Conservation (phyloP, 1,140 invertebrate species). For the Lerema accius region DNA sequence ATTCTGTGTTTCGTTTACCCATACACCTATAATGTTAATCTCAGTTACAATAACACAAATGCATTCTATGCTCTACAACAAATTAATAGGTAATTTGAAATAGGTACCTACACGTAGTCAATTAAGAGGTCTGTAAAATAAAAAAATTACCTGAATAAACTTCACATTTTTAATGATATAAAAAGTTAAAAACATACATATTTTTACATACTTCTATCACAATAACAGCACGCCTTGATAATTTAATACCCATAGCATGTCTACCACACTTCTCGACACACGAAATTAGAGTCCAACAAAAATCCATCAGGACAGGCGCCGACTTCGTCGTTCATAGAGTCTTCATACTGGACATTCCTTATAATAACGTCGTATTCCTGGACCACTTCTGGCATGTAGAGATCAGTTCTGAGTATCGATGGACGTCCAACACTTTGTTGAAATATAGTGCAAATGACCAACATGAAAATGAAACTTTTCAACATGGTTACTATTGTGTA, state of each 20-base stretch:
- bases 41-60: too few species aligned
- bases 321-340: conserved; percentile 47
- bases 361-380: conserved; percentile 51
- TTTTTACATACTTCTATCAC: conserved; percentile 6
- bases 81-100: too few species aligned
- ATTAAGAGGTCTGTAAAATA: conserved; percentile 9
- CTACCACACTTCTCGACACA: conserved; percentile 68
- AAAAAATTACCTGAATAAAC: conserved; percentile 9
- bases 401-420: conserved; percentile 38
- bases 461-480: not conserved
- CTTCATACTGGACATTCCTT: conserved; percentile 46
- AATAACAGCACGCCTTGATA: too few species aligned
- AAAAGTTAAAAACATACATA: conserved; percentile 6
- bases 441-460: conserved; percentile 4
- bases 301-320: conserved; percentile 51
- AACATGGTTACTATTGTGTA: conserved; percentile 4
- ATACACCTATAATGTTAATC: too few species aligned
- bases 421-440: conserved; percentile 6
- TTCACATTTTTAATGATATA: conserved; percentile 1
- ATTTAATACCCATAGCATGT: not conserved
- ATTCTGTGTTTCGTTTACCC: too few species aligned
- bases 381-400: conserved; percentile 32
- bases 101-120: too few species aligned
- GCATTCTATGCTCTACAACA: too few species aligned
- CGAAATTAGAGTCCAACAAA: conserved; percentile 48